Percentiles rank a stretch among this genome's conserved stretches.
Evolutionary conservation across 2,888 invertebrate species (phyloP).

Genomic region (Agonopterix subpropinquella): DNA sequence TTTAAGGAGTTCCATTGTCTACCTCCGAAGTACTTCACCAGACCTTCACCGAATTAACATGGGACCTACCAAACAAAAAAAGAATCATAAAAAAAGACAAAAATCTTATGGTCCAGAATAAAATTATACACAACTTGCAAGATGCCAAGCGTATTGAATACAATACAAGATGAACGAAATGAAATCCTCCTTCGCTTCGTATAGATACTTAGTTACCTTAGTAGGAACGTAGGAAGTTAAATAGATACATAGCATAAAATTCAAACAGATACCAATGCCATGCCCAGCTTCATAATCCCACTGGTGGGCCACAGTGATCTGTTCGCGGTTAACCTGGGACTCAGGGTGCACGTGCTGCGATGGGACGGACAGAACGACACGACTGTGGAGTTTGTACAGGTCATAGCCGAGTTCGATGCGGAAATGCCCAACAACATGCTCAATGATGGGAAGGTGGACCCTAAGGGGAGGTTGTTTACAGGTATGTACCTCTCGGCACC

Average conservation of each 20-base stretch:
- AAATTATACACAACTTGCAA: too few species aligned
- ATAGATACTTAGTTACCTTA: conserved; percentile 26
- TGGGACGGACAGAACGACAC: conserved; percentile 79
- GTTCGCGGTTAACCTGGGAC: conserved; percentile 79
- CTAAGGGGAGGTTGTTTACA: conserved; percentile 82
- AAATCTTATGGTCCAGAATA: too few species aligned
- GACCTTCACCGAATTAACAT: too few species aligned
- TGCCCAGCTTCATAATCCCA: conserved; percentile 73
- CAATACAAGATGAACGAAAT: too few species aligned
- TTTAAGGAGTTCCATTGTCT: too few species aligned
- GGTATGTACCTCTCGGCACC: conserved; percentile 46
- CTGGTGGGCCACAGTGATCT: conserved; percentile 76
- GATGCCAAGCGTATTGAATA: too few species aligned
- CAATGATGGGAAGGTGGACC: conserved; percentile 88
- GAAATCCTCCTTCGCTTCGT: too few species aligned
- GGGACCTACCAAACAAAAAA: too few species aligned
- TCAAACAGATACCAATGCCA: too few species aligned
- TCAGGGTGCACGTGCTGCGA: conserved; percentile 74
- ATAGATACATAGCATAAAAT: too few species aligned
- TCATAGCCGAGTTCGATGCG: conserved; percentile 73
- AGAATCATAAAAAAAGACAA: too few species aligned
- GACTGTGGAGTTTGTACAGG: conserved; percentile 54
- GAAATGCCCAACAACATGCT: conserved; percentile 76
- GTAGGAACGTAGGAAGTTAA: conserved; percentile 56
- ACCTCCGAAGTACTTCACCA: too few species aligned